Base-by-base conservation (phyloP, 2,797 vertebrate species). In the Poecilia wingei region DNA sequence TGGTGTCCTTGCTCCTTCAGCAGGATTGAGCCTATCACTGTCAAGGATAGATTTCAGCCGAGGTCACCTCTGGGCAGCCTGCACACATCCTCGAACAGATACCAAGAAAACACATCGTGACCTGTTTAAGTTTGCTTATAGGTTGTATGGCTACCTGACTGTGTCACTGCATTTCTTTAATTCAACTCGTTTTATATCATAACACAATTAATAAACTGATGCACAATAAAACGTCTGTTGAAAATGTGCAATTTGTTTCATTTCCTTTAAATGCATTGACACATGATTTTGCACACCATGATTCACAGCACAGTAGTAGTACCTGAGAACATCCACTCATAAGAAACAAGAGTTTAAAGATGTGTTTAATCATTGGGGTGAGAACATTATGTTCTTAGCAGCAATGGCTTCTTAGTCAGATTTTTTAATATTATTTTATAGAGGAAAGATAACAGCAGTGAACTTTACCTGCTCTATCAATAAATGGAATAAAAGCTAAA, bases 191-290 rank as follows among this genome's bases (percentile, higher is more conserved):
- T 86, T 84, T 73, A 88, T 86, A 81, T 88, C 78, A 81, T 82
- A 84, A 82, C 81, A 91, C 80, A 94, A 87, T 91, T 79, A 91
- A 86, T 79, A 4, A 92, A 85, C 84, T 77, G 92, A 89, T 84
- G 76, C 84, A 84, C 87, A 94, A 92, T 87, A 92, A 93, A 93
- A 82, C 92, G 84, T 71, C 76, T 74, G 72, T 88, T 91, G 59
- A n/a, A 74, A 74, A 82, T 59, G 84, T 86, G 77, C 43, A 76
- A 77, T 2, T 47, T 82, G 25, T 79, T 85, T 82, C 51, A 8
- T 13, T 75, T 20, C 55, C 36, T 69, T 41, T 12, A 22, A 28
- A 49, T 12, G 16, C 55, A 61, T 12, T 59, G 16, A 57, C 22
- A 57, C 59, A 31, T 73, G 3, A 53, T 13, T 73, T 39, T 51